Conservation (phyloP, 1,140 invertebrate species). For the Drosophila auraria region DNA sequence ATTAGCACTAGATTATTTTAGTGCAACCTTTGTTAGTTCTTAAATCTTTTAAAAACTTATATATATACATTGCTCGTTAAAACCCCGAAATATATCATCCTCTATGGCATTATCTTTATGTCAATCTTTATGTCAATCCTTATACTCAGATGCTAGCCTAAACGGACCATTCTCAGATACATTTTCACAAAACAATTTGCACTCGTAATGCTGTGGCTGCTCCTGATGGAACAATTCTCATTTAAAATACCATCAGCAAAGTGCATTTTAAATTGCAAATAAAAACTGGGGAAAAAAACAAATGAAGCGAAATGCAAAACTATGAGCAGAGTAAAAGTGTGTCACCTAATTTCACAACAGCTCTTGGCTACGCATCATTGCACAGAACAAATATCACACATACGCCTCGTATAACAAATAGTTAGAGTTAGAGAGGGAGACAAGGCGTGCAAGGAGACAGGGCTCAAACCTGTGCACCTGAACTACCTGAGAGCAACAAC, state of each 20-base stretch:
- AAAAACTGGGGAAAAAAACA: constrained; percentile 22
- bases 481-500: constrained; percentile 16
- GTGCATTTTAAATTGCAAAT: constrained; percentile 62
- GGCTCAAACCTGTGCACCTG: constrained; percentile 38
- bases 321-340: constrained; percentile 62
- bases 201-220: constrained; percentile 8
- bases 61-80: background rate
- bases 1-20: background rate
- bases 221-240: constrained; percentile 43
- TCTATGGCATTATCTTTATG: background rate
- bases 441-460: constrained; percentile 8
- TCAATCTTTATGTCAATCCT: constrained; percentile 1
- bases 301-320: constrained; percentile 30
- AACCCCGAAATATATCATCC: background rate
- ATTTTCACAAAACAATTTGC: constrained; percentile 32
- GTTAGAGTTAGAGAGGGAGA: constrained; percentile 25
- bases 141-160: background rate
- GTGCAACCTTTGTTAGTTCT: too few relatives aligned
- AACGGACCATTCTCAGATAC: background rate
- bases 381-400: constrained; percentile 50
- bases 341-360: constrained; percentile 76
- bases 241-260: constrained; percentile 72
- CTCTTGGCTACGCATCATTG: constrained; percentile 67
- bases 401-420: constrained; percentile 32
- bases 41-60: background rate